These are phyloP conservation scores for Diabrotica balteata DNA, from an alignment of 2,888 invertebrate genomes.

Conservation along the genomic window DNA sequence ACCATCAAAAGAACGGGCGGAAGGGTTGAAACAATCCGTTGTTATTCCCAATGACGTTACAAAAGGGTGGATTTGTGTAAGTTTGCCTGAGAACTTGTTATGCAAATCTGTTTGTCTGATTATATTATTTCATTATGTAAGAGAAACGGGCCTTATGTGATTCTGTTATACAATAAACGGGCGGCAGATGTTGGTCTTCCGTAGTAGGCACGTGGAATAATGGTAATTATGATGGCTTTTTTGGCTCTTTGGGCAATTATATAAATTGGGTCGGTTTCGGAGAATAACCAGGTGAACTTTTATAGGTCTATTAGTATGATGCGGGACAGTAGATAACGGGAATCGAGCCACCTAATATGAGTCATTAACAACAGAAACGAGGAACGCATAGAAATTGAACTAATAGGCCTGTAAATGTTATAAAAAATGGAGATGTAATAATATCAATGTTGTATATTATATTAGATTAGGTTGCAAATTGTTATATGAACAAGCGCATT, in stretches of 20 bases:
- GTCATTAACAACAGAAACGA: no score
- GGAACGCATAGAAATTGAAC: no score
- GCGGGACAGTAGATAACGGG: neutral
- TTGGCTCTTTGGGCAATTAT: slow-evolving; percentile 5
- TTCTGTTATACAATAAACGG: slow-evolving; percentile 5
- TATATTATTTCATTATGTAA: slow-evolving; percentile 17
- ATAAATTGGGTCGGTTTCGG: slow-evolving; percentile 1
- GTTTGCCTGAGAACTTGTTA: slow-evolving; percentile 22
- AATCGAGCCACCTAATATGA: neutral
- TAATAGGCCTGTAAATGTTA: no score
- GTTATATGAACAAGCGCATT: no score
- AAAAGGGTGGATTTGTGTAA: slow-evolving; percentile 23
- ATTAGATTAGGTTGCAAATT: no score
- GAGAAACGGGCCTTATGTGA: slow-evolving; percentile 2
- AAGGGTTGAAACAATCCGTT: slow-evolving; percentile 30
- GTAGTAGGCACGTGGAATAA: slow-evolving; percentile 9
- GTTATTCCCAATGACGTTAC: slow-evolving; percentile 20
- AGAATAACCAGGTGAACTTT: neutral
- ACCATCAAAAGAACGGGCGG: slow-evolving; percentile 16
- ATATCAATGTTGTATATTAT: no score
- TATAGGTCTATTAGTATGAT: no score
- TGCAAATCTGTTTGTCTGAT: slow-evolving; percentile 21
- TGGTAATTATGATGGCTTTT: neutral
- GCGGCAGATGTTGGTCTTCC: slow-evolving; percentile 16
- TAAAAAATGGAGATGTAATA: no score